A percentile compares a stretch with the other conserved stretches of the same genome.
phyloP scores from a whole-genome alignment of 2,113 vertebrate genomes.

The Xyliphius kryptos region DNA sequence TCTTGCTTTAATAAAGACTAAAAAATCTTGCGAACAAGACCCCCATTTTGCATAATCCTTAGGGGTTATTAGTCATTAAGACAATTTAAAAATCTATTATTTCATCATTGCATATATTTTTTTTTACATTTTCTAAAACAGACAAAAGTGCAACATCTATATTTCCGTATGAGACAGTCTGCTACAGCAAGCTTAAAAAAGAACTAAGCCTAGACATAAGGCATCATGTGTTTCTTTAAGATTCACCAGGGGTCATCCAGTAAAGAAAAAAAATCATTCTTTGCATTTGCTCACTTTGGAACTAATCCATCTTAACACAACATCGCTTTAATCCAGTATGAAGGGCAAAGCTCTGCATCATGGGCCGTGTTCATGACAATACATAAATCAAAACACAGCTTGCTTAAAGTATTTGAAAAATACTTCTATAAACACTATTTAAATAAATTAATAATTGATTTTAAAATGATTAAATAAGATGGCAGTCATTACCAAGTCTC shows the following conservation, averaged over 20 bases:
- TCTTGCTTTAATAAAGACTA: too few relatives aligned
- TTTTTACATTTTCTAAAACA: too few relatives aligned
- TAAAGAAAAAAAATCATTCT: neutral
- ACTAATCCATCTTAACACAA: neutral
- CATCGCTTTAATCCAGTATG: neutral
- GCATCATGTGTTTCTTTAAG: neutral
- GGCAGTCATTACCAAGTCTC: neutral
- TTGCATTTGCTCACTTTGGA: neutral
- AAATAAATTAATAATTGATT: neutral
- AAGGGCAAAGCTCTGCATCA: neutral
- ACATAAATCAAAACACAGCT: neutral
- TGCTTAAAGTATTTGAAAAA: neutral
- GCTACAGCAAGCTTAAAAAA: too few relatives aligned
- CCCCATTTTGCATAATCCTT: too few relatives aligned
- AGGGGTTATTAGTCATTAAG: too few relatives aligned
- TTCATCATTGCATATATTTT: too few relatives aligned
- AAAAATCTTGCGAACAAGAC: too few relatives aligned
- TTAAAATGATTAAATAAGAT: too few relatives aligned
- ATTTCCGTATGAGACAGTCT: too few relatives aligned
- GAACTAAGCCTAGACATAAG: neutral
- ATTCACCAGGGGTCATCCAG: neutral
- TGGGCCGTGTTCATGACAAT: neutral
- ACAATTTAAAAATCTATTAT: too few relatives aligned
- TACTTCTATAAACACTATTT: neutral
- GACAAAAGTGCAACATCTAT: too few relatives aligned